These are phyloP conservation scores for Meteorus sp. DNA, from an alignment of 1,140 invertebrate genomes.

Conservation along the genomic window DNA sequence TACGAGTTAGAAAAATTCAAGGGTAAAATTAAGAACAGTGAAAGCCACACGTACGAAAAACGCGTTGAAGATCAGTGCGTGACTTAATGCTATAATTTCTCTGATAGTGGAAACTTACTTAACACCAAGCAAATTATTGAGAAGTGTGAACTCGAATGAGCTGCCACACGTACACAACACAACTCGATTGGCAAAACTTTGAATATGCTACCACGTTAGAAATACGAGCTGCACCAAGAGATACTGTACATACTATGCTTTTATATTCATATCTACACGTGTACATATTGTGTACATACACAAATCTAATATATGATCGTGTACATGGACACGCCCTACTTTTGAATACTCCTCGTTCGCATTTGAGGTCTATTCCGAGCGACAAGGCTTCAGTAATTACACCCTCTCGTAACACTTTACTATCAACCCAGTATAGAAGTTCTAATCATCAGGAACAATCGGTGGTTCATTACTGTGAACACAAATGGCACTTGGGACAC, in stretches of 20 bases:
- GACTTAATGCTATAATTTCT: too few species aligned
- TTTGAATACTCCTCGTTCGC: not conserved
- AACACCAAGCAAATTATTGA: too few species aligned
- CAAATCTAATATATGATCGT: not conserved
- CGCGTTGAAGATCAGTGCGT: too few species aligned
- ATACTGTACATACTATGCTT: too few species aligned
- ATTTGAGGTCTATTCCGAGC: slow-evolving; percentile 12
- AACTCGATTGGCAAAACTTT: not conserved
- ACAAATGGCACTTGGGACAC: too few species aligned
- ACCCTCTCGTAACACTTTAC: not conserved
- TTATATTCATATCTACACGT: too few species aligned
- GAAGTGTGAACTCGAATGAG: not conserved
- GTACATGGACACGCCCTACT: slow-evolving; percentile 24
- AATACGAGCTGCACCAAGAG: not conserved
- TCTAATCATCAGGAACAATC: slow-evolving; percentile 5
- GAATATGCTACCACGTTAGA: not conserved
- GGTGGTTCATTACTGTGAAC: not conserved
- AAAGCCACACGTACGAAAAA: too few species aligned
- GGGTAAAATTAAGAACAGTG: too few species aligned
- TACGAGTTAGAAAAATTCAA: too few species aligned
- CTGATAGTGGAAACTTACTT: too few species aligned
- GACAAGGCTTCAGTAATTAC: slow-evolving; percentile 20
- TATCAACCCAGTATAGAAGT: not conserved
- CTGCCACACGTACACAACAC: not conserved
- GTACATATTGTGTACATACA: not conserved